A percentile compares a stretch with the other conserved stretches of the same genome.
phyloP scores from a whole-genome alignment of 2,797 vertebrate genomes.

The Scolopax bukidnonensis region DNA sequence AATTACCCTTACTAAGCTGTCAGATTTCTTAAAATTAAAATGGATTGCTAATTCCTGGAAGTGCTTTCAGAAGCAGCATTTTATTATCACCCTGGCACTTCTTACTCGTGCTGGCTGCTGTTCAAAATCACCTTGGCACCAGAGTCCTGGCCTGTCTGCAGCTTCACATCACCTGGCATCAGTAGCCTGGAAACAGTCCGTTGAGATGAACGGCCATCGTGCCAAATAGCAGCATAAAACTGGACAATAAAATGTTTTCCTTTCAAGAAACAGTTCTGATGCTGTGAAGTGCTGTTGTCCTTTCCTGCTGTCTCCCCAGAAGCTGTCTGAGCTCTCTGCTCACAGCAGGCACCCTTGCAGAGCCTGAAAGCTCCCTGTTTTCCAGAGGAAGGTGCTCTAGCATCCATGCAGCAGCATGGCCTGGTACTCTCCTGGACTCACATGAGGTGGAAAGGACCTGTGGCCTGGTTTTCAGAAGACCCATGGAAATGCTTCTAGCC shows the following conservation, averaged over 20 bases:
- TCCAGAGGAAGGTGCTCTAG: neutral
- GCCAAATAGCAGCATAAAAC: slow-evolving; percentile 44
- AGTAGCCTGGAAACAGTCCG: slow-evolving; percentile 34
- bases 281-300: neutral
- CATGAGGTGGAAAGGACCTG: neutral
- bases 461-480: neutral
- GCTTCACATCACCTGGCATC: slow-evolving; percentile 68
- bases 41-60: slow-evolving; percentile 16
- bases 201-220: neutral
- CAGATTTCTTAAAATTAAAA: slow-evolving; percentile 59
- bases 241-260: slow-evolving; percentile 17
- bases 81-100: slow-evolving; percentile 59
- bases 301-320: neutral
- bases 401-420: neutral
- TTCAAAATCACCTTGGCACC: slow-evolving; percentile 66
- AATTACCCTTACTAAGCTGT: neutral
- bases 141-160: slow-evolving; percentile 13
- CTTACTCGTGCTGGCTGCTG: slow-evolving; percentile 21
- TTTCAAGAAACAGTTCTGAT: slow-evolving; percentile 15
- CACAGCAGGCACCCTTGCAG: neutral
- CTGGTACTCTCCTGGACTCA: neutral
- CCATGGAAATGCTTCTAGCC: neutral
- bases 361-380: neutral
- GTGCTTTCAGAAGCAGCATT: slow-evolving; percentile 8
- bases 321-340: neutral